Conservation (phyloP, 2,113 vertebrate genomes). For the Gobiocypris rarus region DNA sequence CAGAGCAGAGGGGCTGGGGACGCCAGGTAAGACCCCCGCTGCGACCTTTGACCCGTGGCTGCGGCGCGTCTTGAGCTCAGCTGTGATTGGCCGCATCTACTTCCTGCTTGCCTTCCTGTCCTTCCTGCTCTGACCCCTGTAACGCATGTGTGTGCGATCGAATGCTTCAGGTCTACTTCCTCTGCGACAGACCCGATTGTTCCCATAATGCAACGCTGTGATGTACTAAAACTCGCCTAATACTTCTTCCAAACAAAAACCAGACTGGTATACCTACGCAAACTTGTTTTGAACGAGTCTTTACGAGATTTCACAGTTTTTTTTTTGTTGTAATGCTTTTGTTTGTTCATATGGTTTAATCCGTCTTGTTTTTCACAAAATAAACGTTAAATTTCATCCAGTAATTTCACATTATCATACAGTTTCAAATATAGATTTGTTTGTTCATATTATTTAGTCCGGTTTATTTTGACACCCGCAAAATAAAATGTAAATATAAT, state of each 20-base stretch:
- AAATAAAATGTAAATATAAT: not conserved
- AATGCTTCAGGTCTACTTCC: not conserved
- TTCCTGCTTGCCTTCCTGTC: constrained; percentile 74
- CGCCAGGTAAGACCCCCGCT: constrained; percentile 86
- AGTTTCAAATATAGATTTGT: not conserved
- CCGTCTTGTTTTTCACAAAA: not conserved
- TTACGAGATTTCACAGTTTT: too few species aligned
- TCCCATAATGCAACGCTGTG: constrained; percentile 7
- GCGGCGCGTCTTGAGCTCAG: constrained; percentile 65
- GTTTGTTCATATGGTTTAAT: too few species aligned
- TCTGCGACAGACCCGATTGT: not conserved
- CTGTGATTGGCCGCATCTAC: constrained; percentile 56
- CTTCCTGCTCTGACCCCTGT: constrained; percentile 78
- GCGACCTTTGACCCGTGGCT: constrained; percentile 66
- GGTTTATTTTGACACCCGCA: not conserved
- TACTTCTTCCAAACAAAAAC: too few species aligned
- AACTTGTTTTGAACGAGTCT: too few species aligned
- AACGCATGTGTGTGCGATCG: constrained; percentile 48
- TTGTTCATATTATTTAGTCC: not conserved
- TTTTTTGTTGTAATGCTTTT: too few species aligned
- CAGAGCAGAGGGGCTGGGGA: constrained; percentile 90
- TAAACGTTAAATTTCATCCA: too few species aligned
- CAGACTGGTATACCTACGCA: too few species aligned
- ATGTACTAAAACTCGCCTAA: too few species aligned
- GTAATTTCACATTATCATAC: not conserved